Evolutionary conservation across 2,888 invertebrate species (phyloP).

Genomic region (Pristionchus fissidentatus): DNA sequence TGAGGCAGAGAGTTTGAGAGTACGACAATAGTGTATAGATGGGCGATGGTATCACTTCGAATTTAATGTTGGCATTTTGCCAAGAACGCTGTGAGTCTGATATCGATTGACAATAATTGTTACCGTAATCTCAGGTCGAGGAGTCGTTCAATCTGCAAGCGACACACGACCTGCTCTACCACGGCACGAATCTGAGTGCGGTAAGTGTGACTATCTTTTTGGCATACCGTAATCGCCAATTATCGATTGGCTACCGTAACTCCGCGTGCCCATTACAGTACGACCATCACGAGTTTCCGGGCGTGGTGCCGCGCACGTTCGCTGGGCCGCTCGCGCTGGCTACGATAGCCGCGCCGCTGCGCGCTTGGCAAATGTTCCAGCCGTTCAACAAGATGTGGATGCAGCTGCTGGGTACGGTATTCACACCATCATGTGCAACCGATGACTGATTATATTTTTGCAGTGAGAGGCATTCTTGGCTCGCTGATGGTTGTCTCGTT

Average conservation of each 20-base stretch:
- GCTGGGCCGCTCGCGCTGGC: slow-evolving; percentile 88
- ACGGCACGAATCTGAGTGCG: slow-evolving; percentile 75
- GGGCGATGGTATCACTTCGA: too few species aligned
- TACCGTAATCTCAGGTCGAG: slow-evolving; percentile 85
- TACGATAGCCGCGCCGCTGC: slow-evolving; percentile 76
- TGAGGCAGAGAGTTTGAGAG: too few species aligned
- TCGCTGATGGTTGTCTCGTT: slow-evolving; percentile 85
- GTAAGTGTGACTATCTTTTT: slow-evolving; percentile 23
- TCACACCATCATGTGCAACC: neutral
- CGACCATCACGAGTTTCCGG: slow-evolving; percentile 95
- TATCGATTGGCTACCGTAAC: neutral
- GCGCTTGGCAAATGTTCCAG: slow-evolving; percentile 56
- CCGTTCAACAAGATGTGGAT: slow-evolving; percentile 68
- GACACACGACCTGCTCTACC: slow-evolving; percentile 94
- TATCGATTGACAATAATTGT: neutral
- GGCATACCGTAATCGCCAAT: neutral
- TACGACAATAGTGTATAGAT: too few species aligned
- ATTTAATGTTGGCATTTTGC: too few species aligned
- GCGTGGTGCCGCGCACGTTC: slow-evolving; percentile 97
- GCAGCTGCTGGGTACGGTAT: slow-evolving; percentile 53
- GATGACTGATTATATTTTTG: slow-evolving; percentile 73
- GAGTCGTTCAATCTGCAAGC: slow-evolving; percentile 99
- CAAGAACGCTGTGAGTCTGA: too few species aligned
- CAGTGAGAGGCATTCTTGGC: slow-evolving; percentile 88
- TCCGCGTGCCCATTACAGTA: slow-evolving; percentile 84